Conservation (phyloP, 2,888 invertebrate genomes). For the Petrolisthes manimaculis region DNA sequence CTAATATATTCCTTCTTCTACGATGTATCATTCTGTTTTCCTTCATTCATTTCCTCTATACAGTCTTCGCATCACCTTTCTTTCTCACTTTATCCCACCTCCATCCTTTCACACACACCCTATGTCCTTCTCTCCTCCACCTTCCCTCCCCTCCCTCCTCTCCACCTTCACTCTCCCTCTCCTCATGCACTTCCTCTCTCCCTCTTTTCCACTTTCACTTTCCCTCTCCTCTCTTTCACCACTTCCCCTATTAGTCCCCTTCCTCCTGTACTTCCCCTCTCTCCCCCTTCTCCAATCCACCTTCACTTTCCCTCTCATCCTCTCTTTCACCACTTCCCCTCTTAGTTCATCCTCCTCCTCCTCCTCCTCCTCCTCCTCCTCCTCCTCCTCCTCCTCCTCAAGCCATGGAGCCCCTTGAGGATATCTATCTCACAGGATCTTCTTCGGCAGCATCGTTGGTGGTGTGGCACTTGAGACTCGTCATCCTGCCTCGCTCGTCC, state of each 20-base stretch:
- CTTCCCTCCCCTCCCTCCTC: conserved; percentile 1
- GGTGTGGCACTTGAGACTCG: conserved; percentile 7
- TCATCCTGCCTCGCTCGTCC: not conserved
- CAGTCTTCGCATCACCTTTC: no score
- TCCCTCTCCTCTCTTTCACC: not conserved
- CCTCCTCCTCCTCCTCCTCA: not conserved
- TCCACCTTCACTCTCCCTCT: not conserved
- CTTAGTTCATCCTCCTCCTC: not conserved
- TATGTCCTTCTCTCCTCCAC: conserved; percentile 19
- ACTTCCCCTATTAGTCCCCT: no score
- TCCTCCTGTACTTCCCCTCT: no score
- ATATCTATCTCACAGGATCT: conserved; percentile 29
- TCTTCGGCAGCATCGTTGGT: conserved; percentile 29
- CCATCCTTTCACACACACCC: conserved; percentile 12
- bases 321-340: not conserved
- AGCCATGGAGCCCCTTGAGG: no score
- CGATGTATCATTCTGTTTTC: no score
- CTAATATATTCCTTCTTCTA: no score
- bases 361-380: not conserved
- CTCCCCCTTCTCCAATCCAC: not conserved
- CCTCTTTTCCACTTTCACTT: not conserved
- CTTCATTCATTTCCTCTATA: no score
- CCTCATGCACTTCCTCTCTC: not conserved
- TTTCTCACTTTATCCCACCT: not conserved
- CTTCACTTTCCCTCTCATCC: not conserved